Percentiles rank a stretch among this genome's conserved stretches.
Conservation (phyloP, 2,797 vertebrate species). For the Eremophila alpestris region DNA sequence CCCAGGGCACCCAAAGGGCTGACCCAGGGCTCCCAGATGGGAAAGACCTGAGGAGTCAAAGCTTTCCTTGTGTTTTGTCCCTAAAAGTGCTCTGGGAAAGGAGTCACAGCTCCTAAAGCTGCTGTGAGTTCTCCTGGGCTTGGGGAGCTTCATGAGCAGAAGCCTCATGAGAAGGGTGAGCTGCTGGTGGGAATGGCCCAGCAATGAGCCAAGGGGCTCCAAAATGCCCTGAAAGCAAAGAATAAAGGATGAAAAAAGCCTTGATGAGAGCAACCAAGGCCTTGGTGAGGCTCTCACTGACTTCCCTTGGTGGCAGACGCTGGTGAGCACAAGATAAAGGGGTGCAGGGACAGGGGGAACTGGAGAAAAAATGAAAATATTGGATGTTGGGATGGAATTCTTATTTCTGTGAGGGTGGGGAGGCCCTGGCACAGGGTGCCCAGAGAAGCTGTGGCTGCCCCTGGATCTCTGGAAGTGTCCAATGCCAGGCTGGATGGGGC, state of each 20-base stretch:
- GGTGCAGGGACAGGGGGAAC: neutral
- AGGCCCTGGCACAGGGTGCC: neutral
- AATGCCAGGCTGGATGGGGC: rapidly evolving
- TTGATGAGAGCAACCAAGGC: neutral
- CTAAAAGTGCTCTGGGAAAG: neutral
- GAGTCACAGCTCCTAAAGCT: neutral
- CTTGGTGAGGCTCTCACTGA: neutral
- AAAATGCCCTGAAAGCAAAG: neutral
- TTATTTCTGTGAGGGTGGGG: rapidly evolving
- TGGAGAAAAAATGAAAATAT: neutral
- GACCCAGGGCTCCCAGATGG: too few relatives aligned
- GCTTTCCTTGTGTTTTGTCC: neutral
- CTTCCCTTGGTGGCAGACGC: neutral
- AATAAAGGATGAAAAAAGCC: neutral
- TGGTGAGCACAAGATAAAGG: neutral
- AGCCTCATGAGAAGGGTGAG: neutral
- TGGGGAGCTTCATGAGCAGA: neutral
- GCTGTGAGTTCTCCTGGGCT: rapidly evolving
- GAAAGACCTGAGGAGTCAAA: neutral
- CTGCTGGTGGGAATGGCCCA: neutral
- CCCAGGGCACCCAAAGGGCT: too few relatives aligned
- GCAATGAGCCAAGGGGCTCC: rapidly evolving
- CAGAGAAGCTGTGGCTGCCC: neutral
- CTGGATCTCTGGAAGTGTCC: neutral
- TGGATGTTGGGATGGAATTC: neutral